Base-by-base conservation (phyloP, 2,797 vertebrate species). In the Kryptolebias ocellatus region DNA sequence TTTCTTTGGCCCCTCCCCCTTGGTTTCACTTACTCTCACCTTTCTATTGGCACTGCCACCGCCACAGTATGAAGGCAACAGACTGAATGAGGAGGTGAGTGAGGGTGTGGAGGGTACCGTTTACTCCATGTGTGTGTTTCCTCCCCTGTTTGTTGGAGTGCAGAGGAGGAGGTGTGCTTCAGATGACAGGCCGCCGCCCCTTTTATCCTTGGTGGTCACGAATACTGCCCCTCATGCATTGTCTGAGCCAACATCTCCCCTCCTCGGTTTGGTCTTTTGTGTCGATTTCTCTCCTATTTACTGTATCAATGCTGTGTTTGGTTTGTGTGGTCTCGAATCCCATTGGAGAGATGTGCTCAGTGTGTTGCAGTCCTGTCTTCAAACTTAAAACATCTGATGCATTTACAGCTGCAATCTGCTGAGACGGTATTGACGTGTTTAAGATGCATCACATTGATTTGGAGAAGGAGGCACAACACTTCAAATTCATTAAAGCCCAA, bases 71-170 rank as follows among this genome's bases (percentile, higher is more conserved):
- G 93, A 90, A 82, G 90, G 90, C 88, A 81, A 65, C 92, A 93
- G 92, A 77, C 93, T 92, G 89, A 92, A 87, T 87, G 92, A 93
- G 77, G 93, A 93, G 92, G 92, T 94, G 92, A 94, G 93, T 94
- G 86, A 80, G 83, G 83, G 75, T 44, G 75, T 88, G 80, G 82
- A 91, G 85, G 89, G 80, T 80, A 65, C 64, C 81, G 79, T 90
- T 65, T 83, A 81, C 73, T 83, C 59, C 86, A 64, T 92, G 83
- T 92, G 84, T 91, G 78, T 89, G 39, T 49, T 39, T 85, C 53
- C 70, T 66, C 51, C 78, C 86, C 69, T 74, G 53, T 79, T 68
- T 90, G 86, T 89, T 82, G 77, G 73, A 85, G 81, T 86, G 79
- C 70, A 78, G 86, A 80, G 77, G 76, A 87, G 83, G 87, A 83